Percentiles rank a stretch among this genome's conserved stretches.
These are phyloP conservation scores for Montifringilla adamsi DNA, from an alignment of 2,113 vertebrate genomes.

Conservation along the genomic window DNA sequence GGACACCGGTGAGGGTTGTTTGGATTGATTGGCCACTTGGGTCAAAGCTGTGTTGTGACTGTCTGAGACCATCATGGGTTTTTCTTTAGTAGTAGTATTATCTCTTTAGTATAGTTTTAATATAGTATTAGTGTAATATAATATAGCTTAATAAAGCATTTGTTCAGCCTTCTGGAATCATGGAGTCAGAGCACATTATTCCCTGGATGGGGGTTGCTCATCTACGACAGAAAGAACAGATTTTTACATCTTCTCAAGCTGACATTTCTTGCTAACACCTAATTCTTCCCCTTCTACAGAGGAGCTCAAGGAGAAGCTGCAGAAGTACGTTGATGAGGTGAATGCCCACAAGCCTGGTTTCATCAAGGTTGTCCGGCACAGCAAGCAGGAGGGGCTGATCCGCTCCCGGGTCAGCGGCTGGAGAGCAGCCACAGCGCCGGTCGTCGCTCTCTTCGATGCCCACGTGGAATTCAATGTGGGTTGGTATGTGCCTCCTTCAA, in stretches of 20 bases:
- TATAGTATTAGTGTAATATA: too few relatives aligned
- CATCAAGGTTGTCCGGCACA: constrained; percentile 91
- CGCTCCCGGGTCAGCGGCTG: constrained; percentile 94
- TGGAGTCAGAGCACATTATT: not conserved
- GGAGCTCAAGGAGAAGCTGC: constrained; percentile 91
- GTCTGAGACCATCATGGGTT: too few relatives aligned
- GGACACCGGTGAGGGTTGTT: too few relatives aligned
- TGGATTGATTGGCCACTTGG: too few relatives aligned
- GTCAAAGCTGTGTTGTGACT: too few relatives aligned
- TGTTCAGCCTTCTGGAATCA: not conserved
- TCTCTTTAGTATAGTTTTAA: too few relatives aligned
- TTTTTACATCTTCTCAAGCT: not conserved
- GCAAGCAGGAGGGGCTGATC: constrained; percentile 93
- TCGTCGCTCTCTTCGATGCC: constrained; percentile 96
- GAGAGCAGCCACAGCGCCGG: constrained; percentile 88
- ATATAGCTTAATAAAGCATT: not conserved
- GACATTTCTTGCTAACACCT: not conserved
- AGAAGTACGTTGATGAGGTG: constrained; percentile 86
- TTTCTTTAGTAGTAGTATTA: too few relatives aligned
- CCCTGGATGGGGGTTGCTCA: not conserved
- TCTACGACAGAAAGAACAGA: not conserved
- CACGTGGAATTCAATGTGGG: constrained; percentile 95
- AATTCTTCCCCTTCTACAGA: constrained; percentile 68
- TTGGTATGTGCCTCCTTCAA: constrained; percentile 79
- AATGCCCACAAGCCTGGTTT: constrained; percentile 86